Conservation (phyloP, 2,113 vertebrate genomes). For the Aldabrachelys gigantea region DNA sequence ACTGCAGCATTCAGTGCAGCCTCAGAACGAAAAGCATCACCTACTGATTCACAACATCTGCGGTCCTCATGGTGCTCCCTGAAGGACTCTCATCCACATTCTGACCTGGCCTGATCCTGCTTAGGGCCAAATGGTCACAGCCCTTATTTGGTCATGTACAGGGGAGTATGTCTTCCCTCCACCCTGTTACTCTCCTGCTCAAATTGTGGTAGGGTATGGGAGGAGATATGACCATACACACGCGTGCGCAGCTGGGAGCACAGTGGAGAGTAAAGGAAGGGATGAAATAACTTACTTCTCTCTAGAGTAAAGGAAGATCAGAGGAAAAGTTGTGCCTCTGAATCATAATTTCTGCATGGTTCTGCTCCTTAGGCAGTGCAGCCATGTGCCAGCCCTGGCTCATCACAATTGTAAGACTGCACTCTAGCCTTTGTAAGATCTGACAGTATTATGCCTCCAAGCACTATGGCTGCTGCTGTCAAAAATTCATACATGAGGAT, state of each 20-base stretch:
- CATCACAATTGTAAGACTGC: background rate
- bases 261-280: background rate
- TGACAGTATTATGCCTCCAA: background rate
- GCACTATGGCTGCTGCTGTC: background rate
- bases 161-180: background rate
- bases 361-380: background rate
- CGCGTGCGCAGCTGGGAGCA: accelerated
- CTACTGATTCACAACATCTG: too few relatives aligned
- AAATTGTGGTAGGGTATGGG: accelerated
- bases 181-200: background rate
- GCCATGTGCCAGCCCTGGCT: background rate
- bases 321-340: background rate
- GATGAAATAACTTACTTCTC: background rate
- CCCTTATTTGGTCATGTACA: background rate
- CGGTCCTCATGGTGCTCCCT: background rate
- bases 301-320: background rate
- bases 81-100: background rate
- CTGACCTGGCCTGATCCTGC: background rate
- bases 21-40: background rate
- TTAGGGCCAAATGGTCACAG: background rate
- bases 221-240: background rate
- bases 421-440: background rate
- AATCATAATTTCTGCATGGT: background rate
- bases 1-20: background rate
- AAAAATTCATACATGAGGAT: background rate